Conservation (phyloP, 2,113 vertebrate genomes). For the Todiramphus chloris region DNA sequence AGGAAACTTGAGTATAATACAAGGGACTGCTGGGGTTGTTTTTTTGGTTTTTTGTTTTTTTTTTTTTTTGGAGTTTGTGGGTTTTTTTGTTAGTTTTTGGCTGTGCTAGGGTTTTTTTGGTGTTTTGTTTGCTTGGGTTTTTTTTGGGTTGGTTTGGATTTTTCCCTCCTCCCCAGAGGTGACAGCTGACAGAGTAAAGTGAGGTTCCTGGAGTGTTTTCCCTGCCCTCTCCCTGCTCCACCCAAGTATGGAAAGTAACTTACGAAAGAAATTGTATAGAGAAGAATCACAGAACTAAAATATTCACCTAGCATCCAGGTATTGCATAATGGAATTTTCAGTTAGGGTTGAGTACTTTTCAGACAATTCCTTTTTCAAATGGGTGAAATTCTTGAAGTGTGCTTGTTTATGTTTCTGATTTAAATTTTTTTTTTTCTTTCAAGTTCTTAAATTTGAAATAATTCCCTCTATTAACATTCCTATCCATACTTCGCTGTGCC, state of each 20-base stretch:
- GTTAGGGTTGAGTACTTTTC: background rate
- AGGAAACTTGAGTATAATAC: background rate
- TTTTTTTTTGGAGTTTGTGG: background rate
- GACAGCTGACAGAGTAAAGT: background rate
- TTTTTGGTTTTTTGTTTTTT: background rate
- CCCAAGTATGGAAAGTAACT: background rate
- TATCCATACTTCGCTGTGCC: background rate
- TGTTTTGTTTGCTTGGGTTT: background rate
- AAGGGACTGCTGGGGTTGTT: background rate
- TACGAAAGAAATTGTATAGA: background rate
- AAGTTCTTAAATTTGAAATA: background rate
- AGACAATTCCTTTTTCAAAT: background rate
- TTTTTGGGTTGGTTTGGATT: background rate
- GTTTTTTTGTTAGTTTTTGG: background rate
- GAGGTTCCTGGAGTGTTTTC: background rate
- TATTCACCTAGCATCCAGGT: background rate
- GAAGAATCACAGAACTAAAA: background rate
- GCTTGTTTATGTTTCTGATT: background rate
- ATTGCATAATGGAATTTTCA: background rate
- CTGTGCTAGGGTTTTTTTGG: fast-evolving
- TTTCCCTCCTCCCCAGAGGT: fast-evolving
- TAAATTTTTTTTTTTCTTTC: background rate
- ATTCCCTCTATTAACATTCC: background rate
- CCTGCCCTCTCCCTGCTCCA: background rate
- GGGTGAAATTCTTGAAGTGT: background rate